Evolutionary conservation across 2,888 invertebrate species (phyloP).

Genomic region (Rotaria magnacalcarata): DNA sequence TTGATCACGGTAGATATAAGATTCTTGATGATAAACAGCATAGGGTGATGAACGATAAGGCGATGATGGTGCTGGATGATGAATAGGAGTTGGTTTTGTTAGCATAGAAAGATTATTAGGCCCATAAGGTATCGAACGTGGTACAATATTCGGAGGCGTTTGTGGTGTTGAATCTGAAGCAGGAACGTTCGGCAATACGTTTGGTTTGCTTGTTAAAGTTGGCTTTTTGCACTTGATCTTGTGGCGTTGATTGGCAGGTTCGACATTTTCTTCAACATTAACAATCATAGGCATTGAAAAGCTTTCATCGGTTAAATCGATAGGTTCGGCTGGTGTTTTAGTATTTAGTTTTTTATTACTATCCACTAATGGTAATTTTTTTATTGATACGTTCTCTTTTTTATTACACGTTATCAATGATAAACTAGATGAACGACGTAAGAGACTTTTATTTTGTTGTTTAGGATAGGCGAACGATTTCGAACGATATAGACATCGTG

Average conservation of each 20-base stretch:
- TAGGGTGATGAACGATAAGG: neutral
- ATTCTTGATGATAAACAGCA: constrained; percentile 9
- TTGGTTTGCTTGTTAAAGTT: neutral
- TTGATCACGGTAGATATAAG: neutral
- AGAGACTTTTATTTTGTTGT: neutral
- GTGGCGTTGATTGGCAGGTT: neutral
- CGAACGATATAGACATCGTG: constrained; percentile 12
- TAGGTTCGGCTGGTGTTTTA: neutral
- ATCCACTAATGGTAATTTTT: neutral
- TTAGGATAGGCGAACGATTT: neutral
- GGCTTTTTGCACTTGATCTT: neutral
- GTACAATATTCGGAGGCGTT: neutral
- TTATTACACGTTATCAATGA: neutral
- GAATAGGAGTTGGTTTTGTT: neutral
- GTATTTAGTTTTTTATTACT: neutral
- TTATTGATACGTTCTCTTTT: neutral
- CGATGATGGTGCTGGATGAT: neutral
- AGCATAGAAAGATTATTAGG: neutral
- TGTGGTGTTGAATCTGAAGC: neutral
- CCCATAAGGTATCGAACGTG: neutral
- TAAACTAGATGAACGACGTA: neutral
- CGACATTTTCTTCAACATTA: constrained; percentile 32
- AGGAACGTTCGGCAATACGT: neutral
- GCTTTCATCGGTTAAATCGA: constrained; percentile 20
- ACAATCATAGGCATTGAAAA: constrained; percentile 35